Evolutionary conservation across 1,140 invertebrate genomes (phyloP), one percentile per base, ranked within the genome.

Genomic region (Charaxes varanes): DNA sequence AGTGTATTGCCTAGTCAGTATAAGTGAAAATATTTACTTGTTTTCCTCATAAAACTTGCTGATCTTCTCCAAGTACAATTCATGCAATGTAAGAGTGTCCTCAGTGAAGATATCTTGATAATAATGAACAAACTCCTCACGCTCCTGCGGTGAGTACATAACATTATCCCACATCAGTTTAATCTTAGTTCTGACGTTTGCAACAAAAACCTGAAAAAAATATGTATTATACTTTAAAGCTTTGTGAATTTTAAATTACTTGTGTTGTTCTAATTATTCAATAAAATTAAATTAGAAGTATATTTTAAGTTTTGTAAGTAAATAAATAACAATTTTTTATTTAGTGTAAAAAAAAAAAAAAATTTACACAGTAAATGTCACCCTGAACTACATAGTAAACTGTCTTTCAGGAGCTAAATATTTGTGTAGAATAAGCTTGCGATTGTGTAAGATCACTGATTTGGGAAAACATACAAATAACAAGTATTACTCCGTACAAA

Each of bases 131-230:
- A 94, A 94, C 19, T 85, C 71, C 8, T 88, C 83, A 10, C 89
- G 81, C 48, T 93, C 84, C 18, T 85, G 60, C 27, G 86, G 72
- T 19, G 87, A 88, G 52, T 88, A 90, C 62, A 89, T 88, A 34
- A 92, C 91, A 52, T 88, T 87, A 38, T 92, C 88, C 92, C 93
- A 95, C 77, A 89, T 88, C 30, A 87, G 63, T 33, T 80, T 66
- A 4, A 95, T 86, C 60, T 95, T 90, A 1, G 81, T 63, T 2
- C 92, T 85, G 1, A 93, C 68, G 58, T 90, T 89, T 1, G 88
- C 87, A 14, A 95, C 85, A 65, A 93, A 93, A 32, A 87, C 85
- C 65, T 82, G 55, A 1, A 32, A 34, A 30, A 16, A 46, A 35
- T 17, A 40, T 17, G 16, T 21, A 15, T 15, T 15, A n/a, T n/a